Evolutionary conservation across 2,888 invertebrate genomes (phyloP), one percentile per base, ranked within the genome.

Genomic region (Strigamia maritima): DNA sequence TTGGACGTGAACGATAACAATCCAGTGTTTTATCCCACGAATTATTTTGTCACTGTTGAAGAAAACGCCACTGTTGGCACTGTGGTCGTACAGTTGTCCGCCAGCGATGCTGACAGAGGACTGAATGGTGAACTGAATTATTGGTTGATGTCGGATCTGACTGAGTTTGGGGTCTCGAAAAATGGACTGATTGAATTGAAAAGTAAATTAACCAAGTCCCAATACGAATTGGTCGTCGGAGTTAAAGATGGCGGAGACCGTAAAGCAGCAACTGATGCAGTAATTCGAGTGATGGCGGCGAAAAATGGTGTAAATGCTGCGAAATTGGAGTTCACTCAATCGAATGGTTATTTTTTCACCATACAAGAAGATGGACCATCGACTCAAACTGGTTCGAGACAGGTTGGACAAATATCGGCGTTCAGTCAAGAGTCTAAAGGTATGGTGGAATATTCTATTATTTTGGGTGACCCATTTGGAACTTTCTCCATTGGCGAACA

Each of bases 1-100:
- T 88, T 91, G 80, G 97, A 97, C 87, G 91, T 94, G 16, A 97
- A 98, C 86, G 97, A 98, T 86, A 97, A 97, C 86, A 90, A 90
- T 83, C 97, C 97, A 0, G 90, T 91, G 83, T 97, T 98, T 88
- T 97, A 97, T 87, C 97, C 97, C 0, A 90, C 90, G 84, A 90
- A 91, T 84, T 97, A 97, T 86, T 92, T 95, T 84, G 90, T 93
- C 82, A 89, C 91, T 70, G 88, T 96, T 70, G 88, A 90, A 44
- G 92, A 93, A 83, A 91, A 92, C 84, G 87, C 90, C 44, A 87
- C 89, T 79, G 86, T 90, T 24, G 92, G 92, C 22, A 89, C 90
- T 31, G 88, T 89, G 74, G 86, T 96, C 82, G 86, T 93, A 22
- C 91, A 91, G 86, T 91, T 98, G 24, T 90, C 89, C 79, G 97